These are phyloP conservation scores for Actenoides hombroni DNA, from an alignment of 2,113 vertebrate species.

Conservation along the genomic window DNA sequence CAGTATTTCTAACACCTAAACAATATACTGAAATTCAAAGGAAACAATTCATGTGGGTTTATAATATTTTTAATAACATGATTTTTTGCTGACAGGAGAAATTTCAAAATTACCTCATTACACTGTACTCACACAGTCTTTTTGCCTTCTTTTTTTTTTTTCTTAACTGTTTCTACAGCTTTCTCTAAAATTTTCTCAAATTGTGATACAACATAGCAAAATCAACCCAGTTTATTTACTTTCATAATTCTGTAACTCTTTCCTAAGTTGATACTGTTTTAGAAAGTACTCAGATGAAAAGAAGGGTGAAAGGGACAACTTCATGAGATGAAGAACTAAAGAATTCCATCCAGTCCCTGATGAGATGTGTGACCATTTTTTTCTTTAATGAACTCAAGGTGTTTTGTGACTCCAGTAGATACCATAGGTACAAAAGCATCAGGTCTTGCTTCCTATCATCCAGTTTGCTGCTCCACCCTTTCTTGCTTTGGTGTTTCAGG, in stretches of 20 bases:
- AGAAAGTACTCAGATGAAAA: background rate
- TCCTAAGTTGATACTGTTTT: background rate
- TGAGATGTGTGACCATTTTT: background rate
- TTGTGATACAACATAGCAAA: background rate
- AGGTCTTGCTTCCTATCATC: background rate
- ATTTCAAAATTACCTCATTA: background rate
- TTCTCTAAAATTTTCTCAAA: background rate
- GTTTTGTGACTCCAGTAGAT: background rate
- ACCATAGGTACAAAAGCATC: background rate
- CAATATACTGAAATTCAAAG: background rate
- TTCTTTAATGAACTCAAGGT: background rate
- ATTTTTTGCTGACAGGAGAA: background rate
- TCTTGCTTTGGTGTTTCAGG: background rate
- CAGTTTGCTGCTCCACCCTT: background rate
- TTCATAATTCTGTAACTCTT: background rate
- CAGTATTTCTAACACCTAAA: background rate
- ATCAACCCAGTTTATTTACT: background rate
- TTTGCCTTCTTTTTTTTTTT: background rate
- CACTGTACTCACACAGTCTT: background rate
- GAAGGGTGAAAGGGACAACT: background rate
- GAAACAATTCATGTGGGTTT: background rate
- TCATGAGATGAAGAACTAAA: background rate
- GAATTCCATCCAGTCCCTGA: background rate
- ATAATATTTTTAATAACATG: background rate
- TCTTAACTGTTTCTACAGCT: background rate